Conservation (phyloP, 1,140 invertebrate species). For the Dermatophagoides farinae region DNA sequence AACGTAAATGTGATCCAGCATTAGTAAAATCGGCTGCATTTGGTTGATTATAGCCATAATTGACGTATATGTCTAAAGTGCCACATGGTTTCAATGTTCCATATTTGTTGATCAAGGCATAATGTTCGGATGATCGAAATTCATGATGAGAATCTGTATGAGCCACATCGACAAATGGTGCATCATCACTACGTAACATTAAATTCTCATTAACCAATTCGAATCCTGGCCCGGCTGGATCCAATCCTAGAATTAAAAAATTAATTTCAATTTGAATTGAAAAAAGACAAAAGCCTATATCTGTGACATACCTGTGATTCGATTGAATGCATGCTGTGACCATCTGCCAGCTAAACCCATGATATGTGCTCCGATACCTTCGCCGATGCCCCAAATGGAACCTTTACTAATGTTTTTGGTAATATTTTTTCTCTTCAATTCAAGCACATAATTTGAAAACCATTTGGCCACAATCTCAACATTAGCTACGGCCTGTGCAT, state of each 20-base stretch:
- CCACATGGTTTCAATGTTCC: slow-evolving; percentile 8
- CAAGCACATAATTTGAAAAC: slow-evolving; percentile 1
- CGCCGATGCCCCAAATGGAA: slow-evolving; percentile 9
- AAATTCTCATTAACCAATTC: slow-evolving; percentile 28
- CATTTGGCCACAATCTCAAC: slow-evolving; percentile 2
- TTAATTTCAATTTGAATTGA: background rate
- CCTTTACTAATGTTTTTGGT: slow-evolving; percentile 1
- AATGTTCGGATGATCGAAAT: slow-evolving; percentile 2
- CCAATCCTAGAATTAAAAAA: slow-evolving; percentile 18
- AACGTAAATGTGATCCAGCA: slow-evolving; percentile 5
- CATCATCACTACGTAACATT: slow-evolving; percentile 25
- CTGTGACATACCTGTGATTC: slow-evolving; percentile 3
- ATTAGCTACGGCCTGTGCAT: slow-evolving; percentile 5
- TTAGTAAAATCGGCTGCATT: slow-evolving; percentile 9
- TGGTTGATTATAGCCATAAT: slow-evolving; percentile 11
- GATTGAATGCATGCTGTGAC: background rate
- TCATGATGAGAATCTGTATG: slow-evolving; percentile 18
- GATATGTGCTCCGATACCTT: slow-evolving; percentile 7
- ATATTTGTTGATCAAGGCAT: slow-evolving; percentile 8
- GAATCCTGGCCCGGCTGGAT: slow-evolving; percentile 21
- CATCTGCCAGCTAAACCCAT: slow-evolving; percentile 5
- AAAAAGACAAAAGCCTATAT: background rate
- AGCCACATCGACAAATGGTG: slow-evolving; percentile 24
- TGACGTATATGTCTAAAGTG: slow-evolving; percentile 9
- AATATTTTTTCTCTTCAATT: slow-evolving; percentile 7